These are phyloP conservation scores for Drosophila serrata DNA, from an alignment of 1,140 invertebrate genomes.

Conservation along the genomic window DNA sequence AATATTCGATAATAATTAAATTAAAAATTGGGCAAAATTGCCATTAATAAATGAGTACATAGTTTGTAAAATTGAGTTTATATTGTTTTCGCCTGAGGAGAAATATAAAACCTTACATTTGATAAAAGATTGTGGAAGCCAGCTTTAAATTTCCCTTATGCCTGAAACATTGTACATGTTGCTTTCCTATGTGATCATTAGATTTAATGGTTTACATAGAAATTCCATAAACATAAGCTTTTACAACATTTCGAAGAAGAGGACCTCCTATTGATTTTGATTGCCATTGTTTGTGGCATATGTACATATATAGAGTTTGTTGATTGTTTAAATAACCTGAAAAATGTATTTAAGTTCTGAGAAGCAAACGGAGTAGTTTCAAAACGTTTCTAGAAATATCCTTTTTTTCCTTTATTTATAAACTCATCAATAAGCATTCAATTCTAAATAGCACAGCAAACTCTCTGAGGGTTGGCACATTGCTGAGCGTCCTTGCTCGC, in stretches of 20 bases:
- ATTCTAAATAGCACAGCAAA: conserved; percentile 14
- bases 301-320: not conserved
- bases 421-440: conserved; percentile 17
- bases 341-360: no score
- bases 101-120: no score
- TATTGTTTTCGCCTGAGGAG: not conserved
- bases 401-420: conserved; percentile 11
- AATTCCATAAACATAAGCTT: conserved; percentile 10
- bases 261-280: conserved; percentile 2
- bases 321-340: not conserved
- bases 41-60: not conserved
- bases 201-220: conserved; percentile 6
- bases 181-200: not conserved
- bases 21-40: not conserved
- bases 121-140: no score
- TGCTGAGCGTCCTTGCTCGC: conserved; percentile 20
- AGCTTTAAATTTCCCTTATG: not conserved
- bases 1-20: not conserved
- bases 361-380: not conserved
- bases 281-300: not conserved
- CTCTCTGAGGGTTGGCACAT: conserved; percentile 4
- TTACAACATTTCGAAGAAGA: conserved; percentile 1
- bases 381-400: not conserved
- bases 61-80: not conserved
- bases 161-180: not conserved